Base-by-base conservation (phyloP, 1,140 invertebrate species). In the Neodiprion virginianus region DNA sequence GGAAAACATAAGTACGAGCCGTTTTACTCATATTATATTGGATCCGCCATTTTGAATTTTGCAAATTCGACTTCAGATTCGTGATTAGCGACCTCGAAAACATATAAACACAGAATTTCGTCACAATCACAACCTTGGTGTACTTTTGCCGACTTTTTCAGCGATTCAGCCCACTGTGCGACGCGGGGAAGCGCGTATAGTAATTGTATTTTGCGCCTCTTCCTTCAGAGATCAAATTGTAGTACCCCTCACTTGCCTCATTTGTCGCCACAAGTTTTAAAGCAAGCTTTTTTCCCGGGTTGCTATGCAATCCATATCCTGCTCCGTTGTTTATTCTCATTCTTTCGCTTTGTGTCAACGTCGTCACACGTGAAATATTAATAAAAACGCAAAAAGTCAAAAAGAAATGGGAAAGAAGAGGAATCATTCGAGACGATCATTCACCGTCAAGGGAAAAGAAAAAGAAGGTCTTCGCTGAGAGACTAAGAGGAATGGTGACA, bases 261-360 rank as follows among this genome's bases (percentile, higher is more conserved):
- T 21, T 11, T 72, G 71, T 72, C 71, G 71, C 71, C 71, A 72
- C 50, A 53, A 40, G n/a, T 73, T 73, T 74, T 47, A 74, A 69
- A 69, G 67, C 21, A 49, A 74, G 14, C 73, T 48, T 67, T 48
- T 11, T 68, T 7, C 12, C 5, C 21, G 73, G 10, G 17, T 53
- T 48, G 12, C 17, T 21, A 14, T 14, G 12, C 61, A 3, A 1
- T 1, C 61, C 2, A 5, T 4, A 65, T 7, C 17, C 61, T 14
- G 12, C 12, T 1, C 61, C 7, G 17, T 65, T 14, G 12, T 1
- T 4, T 14, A 53, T 74, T 67, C 28, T 74, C 73, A 74, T 74
- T 74, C 67, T 69, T 74, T 74, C 73, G 73, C 48, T 74, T 74
- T 74, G 67, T 69, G 73, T 17, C 47, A 50, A n/a, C 61, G 47